Conservation (phyloP, 2,888 invertebrate genomes). For the Tipula helvola region DNA sequence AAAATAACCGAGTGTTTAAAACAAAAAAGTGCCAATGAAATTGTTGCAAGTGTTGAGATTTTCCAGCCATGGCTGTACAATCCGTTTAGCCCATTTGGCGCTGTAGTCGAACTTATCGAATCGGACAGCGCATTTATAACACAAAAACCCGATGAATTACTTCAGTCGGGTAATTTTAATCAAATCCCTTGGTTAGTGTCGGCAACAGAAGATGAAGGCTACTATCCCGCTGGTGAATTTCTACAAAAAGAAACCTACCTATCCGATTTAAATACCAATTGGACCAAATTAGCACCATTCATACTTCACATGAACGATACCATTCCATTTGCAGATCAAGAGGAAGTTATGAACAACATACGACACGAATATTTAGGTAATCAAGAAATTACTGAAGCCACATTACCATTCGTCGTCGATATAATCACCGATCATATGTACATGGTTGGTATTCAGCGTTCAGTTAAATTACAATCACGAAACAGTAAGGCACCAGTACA, state of each 20-base stretch:
- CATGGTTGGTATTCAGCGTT: conserved; percentile 42
- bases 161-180: conserved; percentile 45
- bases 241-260: conserved; percentile 35
- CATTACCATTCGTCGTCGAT: conserved; percentile 32
- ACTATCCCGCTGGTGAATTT: conserved; percentile 47
- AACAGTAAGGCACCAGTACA: conserved; percentile 46
- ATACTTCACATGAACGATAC: conserved; percentile 51
- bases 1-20: conserved; percentile 52
- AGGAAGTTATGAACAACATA: conserved; percentile 39
- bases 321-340: conserved; percentile 36
- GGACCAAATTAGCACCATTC: conserved; percentile 46
- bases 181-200: conserved; percentile 58
- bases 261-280: conserved; percentile 41
- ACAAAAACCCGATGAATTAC: conserved; percentile 48
- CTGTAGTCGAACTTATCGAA: conserved; percentile 46
- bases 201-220: conserved; percentile 57
- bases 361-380: conserved; percentile 43
- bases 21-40: conserved; percentile 43
- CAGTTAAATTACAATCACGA: conserved; percentile 46
- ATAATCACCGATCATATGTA: conserved; percentile 55
- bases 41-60: conserved; percentile 39
- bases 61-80: conserved; percentile 43
- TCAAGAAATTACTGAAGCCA: conserved; percentile 39
- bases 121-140: conserved; percentile 48
- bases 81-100: conserved; percentile 60